Conservation (phyloP, 2,113 vertebrate genomes). For the Larimichthys polyactis region DNA sequence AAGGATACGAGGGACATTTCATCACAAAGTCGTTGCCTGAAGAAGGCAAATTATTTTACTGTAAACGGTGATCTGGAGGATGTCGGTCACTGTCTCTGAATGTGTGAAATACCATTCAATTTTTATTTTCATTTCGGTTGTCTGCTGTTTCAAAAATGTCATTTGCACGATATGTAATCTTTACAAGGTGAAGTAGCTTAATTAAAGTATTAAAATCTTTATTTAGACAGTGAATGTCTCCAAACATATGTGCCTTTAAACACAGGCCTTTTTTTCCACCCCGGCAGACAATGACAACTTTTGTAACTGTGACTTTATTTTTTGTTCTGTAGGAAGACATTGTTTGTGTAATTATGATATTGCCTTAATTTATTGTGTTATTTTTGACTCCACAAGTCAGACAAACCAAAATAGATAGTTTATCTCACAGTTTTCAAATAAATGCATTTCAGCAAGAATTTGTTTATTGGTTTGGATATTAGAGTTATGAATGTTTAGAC, state of each 20-base stretch:
- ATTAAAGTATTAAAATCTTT: conserved; percentile 37
- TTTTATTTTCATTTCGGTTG: conserved; percentile 16
- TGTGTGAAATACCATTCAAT: conserved; percentile 47
- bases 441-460: conserved; percentile 61
- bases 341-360: conserved; percentile 56
- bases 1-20: not conserved
- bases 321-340: conserved; percentile 51
- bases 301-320: conserved; percentile 70
- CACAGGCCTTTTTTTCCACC: conserved; percentile 46
- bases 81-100: conserved; percentile 43
- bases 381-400: conserved; percentile 45
- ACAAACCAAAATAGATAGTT: conserved; percentile 61
- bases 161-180: conserved; percentile 60
- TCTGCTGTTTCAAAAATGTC: conserved; percentile 56
- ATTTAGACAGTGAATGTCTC: conserved; percentile 61
- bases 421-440: conserved; percentile 70
- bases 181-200: conserved; percentile 14
- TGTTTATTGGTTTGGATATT: conserved; percentile 23
- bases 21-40: not conserved
- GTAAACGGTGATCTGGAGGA: conserved; percentile 27
- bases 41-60: conserved; percentile 23
- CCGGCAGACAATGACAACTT: conserved; percentile 33
- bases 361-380: conserved; percentile 77
- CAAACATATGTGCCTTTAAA: conserved; percentile 69
- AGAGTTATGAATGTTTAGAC: not conserved